These are phyloP conservation scores for Drosophila saltans DNA, from an alignment of 1,140 invertebrate species.

Conservation along the genomic window DNA sequence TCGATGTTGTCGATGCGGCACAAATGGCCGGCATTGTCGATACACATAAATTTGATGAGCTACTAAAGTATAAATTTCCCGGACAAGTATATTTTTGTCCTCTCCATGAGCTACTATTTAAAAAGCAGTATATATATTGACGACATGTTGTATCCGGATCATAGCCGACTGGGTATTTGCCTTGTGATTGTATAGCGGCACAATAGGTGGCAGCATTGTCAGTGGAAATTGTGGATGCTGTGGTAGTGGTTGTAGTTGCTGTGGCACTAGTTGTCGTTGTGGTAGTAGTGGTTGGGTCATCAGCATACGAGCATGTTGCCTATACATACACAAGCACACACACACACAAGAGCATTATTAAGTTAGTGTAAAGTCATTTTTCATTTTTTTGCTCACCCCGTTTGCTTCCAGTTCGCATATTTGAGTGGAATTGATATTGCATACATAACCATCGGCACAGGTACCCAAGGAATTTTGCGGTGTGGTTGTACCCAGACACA, in stretches of 20 bases:
- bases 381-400: constrained; percentile 42
- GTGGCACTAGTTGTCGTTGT: constrained; percentile 32
- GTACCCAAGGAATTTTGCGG: constrained; percentile 44
- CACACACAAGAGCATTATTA: neutral
- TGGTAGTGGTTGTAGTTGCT: constrained; percentile 3
- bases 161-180: constrained; percentile 54
- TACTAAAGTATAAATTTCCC: constrained; percentile 49
- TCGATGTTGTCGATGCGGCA: constrained; percentile 14
- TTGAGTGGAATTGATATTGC: constrained; percentile 47
- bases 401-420: constrained; percentile 57
- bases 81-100: constrained; percentile 63
- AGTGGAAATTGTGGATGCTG: constrained; percentile 28
- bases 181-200: constrained; percentile 44
- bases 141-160: constrained; percentile 54
- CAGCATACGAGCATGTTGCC: constrained; percentile 56
- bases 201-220: constrained; percentile 54
- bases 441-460: constrained; percentile 62
- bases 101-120: constrained; percentile 44
- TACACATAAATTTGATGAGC: constrained; percentile 28
- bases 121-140: constrained; percentile 67
- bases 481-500: constrained; percentile 60
- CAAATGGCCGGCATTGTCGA: constrained; percentile 28
- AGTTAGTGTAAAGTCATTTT: too few species aligned
- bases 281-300: constrained; percentile 33
- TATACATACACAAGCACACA: constrained; percentile 1